phyloP scores from a whole-genome alignment of 2,888 invertebrate genomes.

The Campoplex capitator region DNA sequence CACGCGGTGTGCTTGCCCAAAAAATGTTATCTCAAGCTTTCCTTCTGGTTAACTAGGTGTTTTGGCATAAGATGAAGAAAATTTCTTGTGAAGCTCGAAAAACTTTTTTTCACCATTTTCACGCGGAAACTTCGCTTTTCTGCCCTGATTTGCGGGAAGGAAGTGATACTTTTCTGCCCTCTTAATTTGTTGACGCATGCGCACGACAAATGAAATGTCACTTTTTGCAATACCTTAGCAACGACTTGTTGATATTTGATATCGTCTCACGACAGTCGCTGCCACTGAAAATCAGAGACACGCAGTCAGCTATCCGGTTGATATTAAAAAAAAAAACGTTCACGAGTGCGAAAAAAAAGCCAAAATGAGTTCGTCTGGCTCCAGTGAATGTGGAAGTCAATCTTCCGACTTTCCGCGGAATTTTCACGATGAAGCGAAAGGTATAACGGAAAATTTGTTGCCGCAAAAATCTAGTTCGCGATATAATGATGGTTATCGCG shows the following conservation, averaged over 20 bases:
- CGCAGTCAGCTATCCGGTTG: background rate
- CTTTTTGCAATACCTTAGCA: slow-evolving; percentile 9
- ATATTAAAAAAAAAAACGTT: background rate
- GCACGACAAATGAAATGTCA: background rate
- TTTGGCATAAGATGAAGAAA: no score
- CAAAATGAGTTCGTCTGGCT: background rate
- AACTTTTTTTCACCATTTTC: slow-evolving; percentile 16
- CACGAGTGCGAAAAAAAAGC: background rate
- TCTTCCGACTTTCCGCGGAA: slow-evolving; percentile 7
- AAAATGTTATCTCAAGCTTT: no score
- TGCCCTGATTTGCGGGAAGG: slow-evolving; percentile 20
- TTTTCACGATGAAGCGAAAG: slow-evolving; percentile 10
- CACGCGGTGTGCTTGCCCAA: no score
- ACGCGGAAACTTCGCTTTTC: slow-evolving; percentile 24
- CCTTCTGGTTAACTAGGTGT: no score
- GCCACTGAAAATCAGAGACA: background rate
- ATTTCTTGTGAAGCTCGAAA: no score
- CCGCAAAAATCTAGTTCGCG: slow-evolving; percentile 26
- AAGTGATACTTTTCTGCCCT: slow-evolving; percentile 28
- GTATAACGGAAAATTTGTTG: background rate
- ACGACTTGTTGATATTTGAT: slow-evolving; percentile 20
- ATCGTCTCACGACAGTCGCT: slow-evolving; percentile 2
- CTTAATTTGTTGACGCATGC: slow-evolving; percentile 14
- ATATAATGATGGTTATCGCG: slow-evolving; percentile 1
- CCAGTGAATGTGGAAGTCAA: slow-evolving; percentile 2